Conservation (phyloP, 2,888 invertebrate genomes). For the Carpatolechia fugitivella region DNA sequence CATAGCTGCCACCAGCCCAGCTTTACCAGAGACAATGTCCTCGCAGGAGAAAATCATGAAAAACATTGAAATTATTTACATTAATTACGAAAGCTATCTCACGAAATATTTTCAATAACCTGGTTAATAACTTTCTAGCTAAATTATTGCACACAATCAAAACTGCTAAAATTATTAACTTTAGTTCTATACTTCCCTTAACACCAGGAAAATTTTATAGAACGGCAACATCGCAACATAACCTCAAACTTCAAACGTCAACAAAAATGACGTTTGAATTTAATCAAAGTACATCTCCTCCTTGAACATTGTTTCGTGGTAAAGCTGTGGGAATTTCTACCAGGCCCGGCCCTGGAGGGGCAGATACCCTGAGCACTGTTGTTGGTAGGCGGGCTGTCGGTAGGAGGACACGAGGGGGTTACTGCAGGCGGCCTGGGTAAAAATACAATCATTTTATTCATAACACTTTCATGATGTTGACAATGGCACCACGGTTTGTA, state of each 20-base stretch:
- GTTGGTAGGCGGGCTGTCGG: conserved; percentile 87
- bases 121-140: not conserved
- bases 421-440: conserved; percentile 63
- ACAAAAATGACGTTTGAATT: not conserved
- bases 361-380: conserved; percentile 90
- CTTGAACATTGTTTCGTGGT: conserved; percentile 82
- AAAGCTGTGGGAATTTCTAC: conserved; percentile 87
- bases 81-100: not conserved
- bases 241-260: conserved; percentile 5
- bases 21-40: conserved; percentile 74
- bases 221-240: conserved; percentile 10
- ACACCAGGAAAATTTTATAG: not conserved
- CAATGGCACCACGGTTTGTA: too few species aligned
- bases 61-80: not conserved
- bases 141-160: conserved; percentile 15
- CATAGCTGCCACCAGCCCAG: conserved; percentile 48
- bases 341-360: conserved; percentile 92
- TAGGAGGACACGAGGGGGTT: conserved; percentile 80
- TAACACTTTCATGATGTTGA: too few species aligned
- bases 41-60: conserved; percentile 41
- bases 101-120: not conserved
- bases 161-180: not conserved
- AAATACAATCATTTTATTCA: too few species aligned
- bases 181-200: not conserved
- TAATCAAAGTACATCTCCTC: conserved; percentile 77